Evolutionary conservation across 1,140 invertebrate species (phyloP).

Genomic region (Metopolophium dirhodum): DNA sequence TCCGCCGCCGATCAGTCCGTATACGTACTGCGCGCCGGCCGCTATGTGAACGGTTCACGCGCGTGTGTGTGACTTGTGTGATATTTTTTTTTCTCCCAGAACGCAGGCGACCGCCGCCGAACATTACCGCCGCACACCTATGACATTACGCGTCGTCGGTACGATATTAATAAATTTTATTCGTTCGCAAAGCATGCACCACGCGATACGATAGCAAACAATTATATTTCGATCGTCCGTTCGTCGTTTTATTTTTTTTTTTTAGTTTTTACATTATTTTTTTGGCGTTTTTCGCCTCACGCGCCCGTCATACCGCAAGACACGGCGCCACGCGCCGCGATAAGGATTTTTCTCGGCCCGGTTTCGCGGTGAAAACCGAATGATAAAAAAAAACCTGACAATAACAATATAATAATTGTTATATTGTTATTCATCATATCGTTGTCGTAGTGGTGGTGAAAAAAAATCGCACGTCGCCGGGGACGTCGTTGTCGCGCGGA

Average conservation of each 20-base stretch:
- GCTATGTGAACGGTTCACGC: conserved; percentile 68
- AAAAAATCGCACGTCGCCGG: background rate
- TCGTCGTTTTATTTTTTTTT: background rate
- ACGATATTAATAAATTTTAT: background rate
- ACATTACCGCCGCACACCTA: background rate
- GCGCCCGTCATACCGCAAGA: background rate
- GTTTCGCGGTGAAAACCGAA: background rate
- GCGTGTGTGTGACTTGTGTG: conserved; percentile 55
- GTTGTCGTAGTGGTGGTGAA: background rate
- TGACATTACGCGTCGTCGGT: background rate
- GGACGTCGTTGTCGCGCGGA: background rate
- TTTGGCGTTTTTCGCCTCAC: background rate
- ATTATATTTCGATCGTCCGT: background rate
- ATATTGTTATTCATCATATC: background rate
- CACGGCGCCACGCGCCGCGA: background rate
- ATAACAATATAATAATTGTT: background rate
- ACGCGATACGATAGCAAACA: background rate
- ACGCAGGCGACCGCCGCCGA: background rate
- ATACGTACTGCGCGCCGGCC: conserved; percentile 75
- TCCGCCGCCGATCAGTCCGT: conserved; percentile 70
- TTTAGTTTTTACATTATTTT: background rate
- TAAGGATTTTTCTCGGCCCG: background rate
- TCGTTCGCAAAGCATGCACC: background rate
- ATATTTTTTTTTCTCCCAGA: conserved; percentile 39
- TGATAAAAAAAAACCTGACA: background rate